Conservation (phyloP, 2,113 vertebrate genomes). For the Anseranas semipalmata region DNA sequence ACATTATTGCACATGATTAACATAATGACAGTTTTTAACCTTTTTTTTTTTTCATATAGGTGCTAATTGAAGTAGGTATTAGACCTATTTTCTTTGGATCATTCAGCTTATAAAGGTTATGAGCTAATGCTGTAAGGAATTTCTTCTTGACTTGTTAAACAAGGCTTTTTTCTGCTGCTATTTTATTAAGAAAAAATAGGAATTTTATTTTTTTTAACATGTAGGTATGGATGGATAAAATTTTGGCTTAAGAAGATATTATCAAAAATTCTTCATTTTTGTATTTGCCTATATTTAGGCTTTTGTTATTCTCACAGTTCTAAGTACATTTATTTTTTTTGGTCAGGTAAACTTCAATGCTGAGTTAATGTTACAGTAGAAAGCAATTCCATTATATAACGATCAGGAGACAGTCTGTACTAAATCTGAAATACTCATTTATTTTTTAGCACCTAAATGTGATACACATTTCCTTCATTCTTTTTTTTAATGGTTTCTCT, state of each 20-base stretch:
- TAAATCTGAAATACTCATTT: not conserved
- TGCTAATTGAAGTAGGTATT: not conserved
- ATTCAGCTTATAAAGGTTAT: conserved; percentile 30
- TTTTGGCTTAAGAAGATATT: not conserved
- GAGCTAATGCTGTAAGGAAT: conserved; percentile 58
- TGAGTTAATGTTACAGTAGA: not conserved
- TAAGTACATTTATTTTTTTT: not conserved
- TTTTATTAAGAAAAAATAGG: not conserved
- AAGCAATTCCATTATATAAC: not conserved
- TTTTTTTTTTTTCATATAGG: not conserved
- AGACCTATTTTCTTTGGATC: conserved; percentile 4
- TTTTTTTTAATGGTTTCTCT: not conserved
- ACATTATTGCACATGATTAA: not conserved
- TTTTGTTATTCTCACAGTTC: not conserved
- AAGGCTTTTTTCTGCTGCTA: conserved; percentile 2
- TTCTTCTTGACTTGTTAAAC: conserved; percentile 30
- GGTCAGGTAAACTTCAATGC: not conserved
- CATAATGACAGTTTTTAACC: not conserved
- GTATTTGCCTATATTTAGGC: not conserved
- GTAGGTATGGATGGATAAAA: not conserved
- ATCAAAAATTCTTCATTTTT: not conserved
- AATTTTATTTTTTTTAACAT: conserved; percentile 2
- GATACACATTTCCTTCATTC: not conserved
- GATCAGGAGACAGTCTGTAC: not conserved
- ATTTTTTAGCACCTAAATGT: not conserved